Evolutionary conservation across 1,140 invertebrate species (phyloP).

Genomic region (Pachyrhynchus sulphureomaculatus): DNA sequence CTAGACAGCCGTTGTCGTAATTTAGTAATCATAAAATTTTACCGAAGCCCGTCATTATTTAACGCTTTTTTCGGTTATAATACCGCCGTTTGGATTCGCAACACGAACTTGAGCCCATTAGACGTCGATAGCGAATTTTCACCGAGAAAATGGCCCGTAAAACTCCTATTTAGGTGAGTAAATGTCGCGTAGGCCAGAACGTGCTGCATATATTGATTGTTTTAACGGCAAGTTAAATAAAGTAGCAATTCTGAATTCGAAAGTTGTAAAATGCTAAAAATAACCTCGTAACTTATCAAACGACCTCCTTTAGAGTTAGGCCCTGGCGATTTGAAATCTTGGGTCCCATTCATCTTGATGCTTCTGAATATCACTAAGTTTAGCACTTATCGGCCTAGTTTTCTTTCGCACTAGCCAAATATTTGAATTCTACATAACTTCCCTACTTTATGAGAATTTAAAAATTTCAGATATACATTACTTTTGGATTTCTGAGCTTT

Average conservation of each 20-base stretch:
- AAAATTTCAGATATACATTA: no score
- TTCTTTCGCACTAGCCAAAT: no score
- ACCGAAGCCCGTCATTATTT: slow-evolving; percentile 18
- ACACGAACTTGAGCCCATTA: slow-evolving; percentile 24
- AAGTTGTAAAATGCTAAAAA: background rate
- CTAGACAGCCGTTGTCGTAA: no score
- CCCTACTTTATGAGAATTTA: no score
- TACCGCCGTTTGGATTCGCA: slow-evolving; percentile 10
- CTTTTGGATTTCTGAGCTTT: no score
- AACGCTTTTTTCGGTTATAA: slow-evolving; percentile 9
- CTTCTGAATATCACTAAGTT: no score
- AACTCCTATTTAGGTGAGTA: slow-evolving; percentile 24
- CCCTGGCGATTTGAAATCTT: background rate
- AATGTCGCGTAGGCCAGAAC: slow-evolving; percentile 16
- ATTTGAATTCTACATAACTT: no score
- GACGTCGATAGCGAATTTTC: slow-evolving; percentile 29
- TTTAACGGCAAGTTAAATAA: background rate
- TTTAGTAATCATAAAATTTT: slow-evolving; percentile 11
- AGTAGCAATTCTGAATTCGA: background rate
- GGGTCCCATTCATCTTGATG: no score
- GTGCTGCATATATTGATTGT: slow-evolving; percentile 1
- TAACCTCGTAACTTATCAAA: no score
- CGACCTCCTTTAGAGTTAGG: background rate
- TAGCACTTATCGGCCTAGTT: no score
- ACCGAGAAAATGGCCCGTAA: slow-evolving; percentile 25